phyloP scores from a whole-genome alignment of 2,888 invertebrate genomes.

The Drosophila trichaetosa region DNA sequence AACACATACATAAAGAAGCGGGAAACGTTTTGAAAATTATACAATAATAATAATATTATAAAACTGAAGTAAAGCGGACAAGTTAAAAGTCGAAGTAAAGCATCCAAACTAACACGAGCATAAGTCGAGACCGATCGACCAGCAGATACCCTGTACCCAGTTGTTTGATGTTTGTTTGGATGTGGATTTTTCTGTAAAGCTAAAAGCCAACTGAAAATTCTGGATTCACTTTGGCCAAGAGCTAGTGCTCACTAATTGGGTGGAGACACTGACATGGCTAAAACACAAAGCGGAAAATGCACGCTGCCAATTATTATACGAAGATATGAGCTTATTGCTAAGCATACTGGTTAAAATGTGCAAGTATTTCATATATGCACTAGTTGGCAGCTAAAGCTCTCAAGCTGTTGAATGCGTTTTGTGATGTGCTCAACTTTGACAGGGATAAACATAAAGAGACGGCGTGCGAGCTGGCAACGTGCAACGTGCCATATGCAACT shows the following conservation, averaged over 20 bases:
- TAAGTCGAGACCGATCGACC: background rate
- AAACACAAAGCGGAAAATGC: background rate
- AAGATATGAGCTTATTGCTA: background rate
- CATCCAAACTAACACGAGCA: background rate
- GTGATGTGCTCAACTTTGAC: conserved; percentile 14
- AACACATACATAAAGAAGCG: background rate
- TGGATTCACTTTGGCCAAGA: background rate
- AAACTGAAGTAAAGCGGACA: background rate
- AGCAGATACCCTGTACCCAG: background rate
- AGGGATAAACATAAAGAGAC: conserved; percentile 6
- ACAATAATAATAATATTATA: background rate
- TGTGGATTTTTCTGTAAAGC: background rate
- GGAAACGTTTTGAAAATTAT: background rate
- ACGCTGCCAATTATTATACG: background rate
- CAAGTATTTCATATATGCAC: background rate
- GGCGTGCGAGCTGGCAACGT: conserved; percentile 1
- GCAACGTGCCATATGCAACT: conserved; percentile 14
- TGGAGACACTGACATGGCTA: too few relatives aligned
- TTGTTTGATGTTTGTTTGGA: too few relatives aligned
- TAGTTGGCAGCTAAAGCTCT: background rate
- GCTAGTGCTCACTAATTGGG: background rate
- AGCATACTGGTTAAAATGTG: background rate
- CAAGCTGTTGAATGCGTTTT: conserved; percentile 11
- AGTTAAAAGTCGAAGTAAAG: too few relatives aligned
- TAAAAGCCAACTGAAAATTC: background rate